Conservation (phyloP, 2,888 invertebrate genomes). For the Germaria angustata region DNA sequence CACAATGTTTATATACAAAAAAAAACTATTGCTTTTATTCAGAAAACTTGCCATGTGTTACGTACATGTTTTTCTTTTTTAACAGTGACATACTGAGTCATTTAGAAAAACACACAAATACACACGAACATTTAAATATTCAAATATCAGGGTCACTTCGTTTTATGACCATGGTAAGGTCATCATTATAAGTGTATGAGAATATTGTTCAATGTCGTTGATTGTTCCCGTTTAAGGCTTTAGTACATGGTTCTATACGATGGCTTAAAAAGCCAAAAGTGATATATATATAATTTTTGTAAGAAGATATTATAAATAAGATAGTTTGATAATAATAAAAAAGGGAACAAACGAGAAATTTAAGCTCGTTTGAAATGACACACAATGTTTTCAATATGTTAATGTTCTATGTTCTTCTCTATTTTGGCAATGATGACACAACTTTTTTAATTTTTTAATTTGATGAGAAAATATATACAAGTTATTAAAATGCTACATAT, state of each 20-base stretch:
- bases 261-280: constrained; percentile 42
- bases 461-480: no score
- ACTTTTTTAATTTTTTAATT: no score
- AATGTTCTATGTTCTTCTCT: neutral
- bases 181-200: constrained; percentile 37
- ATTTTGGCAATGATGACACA: neutral
- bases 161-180: constrained; percentile 65
- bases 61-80: neutral
- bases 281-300: neutral
- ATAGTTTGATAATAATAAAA: constrained; percentile 45
- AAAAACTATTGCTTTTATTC: constrained; percentile 25
- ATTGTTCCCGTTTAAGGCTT: neutral
- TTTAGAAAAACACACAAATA: neutral
- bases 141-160: constrained; percentile 61
- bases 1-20: neutral
- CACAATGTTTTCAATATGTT: constrained; percentile 26
- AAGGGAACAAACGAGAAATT: neutral
- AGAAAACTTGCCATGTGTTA: constrained; percentile 37
- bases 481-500: no score
- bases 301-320: constrained; percentile 42
- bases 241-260: constrained; percentile 20
- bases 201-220: constrained; percentile 1
- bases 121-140: neutral
- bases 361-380: neutral
- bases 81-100: constrained; percentile 39